Evolutionary conservation across 2,797 vertebrate genomes (phyloP), one percentile per base, ranked within the genome.

Genomic region (Nannoperca australis): DNA sequence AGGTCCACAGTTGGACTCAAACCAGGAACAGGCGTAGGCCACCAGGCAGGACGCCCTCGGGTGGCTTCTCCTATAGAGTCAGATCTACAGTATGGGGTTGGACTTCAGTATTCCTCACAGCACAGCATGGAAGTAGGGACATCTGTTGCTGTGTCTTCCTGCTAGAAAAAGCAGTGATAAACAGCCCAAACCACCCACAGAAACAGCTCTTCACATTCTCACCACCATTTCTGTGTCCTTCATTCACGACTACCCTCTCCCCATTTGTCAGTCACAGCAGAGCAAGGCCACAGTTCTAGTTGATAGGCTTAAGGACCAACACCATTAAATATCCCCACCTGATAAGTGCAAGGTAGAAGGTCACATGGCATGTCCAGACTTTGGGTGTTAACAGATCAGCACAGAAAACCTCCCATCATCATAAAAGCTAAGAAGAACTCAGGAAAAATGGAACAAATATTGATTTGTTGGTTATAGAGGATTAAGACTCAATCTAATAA

Each of bases 221-320:
- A 47, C 50, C 44, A 64, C 20, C 59, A 65, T 62, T 70, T 70
- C 47, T 79, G 55, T 78, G 71, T 54, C 53, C 60, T 83, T 72
- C 70, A 72, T 84, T 88, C 63, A 74, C 63, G 6, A 54, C 32
- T 74, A 22, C 78, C 70, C 79, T 79, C 77, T 69, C 66, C 36
- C 70, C 66, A 40, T 81, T 86, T 76, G 80, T 78, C 78, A 76
- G 82, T 80, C 76, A 78, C 3, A 4, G 70, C 80, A 67, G 51
- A 68, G 85, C 73, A 86, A 90, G 90, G 85, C 89, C 77, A 58
- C 68, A 75, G 91, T 78, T 92, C 81, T 66, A 84, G 78, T 85
- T 92, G 89, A 94, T 81, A 85, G 85, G 91, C 89, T 92, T 91
- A 91, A n/a, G 73, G 64, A 49, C 74, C 85, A 89, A 92, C 71